Evolutionary conservation across 2,797 vertebrate genomes (phyloP).

Genomic region (Lithobates pipiens): DNA sequence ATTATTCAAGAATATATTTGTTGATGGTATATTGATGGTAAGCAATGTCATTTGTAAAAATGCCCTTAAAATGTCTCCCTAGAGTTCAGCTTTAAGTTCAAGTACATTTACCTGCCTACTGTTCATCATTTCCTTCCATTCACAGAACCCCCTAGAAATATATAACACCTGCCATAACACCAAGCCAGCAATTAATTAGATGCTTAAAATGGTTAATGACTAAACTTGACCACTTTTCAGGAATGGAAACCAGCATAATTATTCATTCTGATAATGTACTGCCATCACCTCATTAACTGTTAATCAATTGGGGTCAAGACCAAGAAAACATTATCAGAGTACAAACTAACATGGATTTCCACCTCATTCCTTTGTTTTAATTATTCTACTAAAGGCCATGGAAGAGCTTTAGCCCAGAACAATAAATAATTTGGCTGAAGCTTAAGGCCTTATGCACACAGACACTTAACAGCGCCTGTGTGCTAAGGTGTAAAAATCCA

Average conservation of each 20-base stretch:
- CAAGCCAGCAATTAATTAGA: not conserved
- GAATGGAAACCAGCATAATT: conserved; percentile 7
- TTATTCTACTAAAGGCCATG: conserved; percentile 20
- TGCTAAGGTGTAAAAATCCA: too few species aligned
- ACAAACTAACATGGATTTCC: not conserved
- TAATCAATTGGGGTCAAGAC: conserved; percentile 42
- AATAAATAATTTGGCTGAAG: not conserved
- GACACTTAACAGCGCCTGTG: too few species aligned
- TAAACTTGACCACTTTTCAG: conserved; percentile 7
- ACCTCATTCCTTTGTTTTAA: conserved; percentile 18
- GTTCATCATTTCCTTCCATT: not conserved
- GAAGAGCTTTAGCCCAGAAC: not conserved
- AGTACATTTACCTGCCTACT: too few species aligned
- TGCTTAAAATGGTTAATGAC: not conserved
- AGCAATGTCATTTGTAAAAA: too few species aligned
- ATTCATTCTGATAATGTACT: conserved; percentile 33
- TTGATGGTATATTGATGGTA: too few species aligned
- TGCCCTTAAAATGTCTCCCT: too few species aligned
- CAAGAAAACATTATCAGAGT: conserved; percentile 17
- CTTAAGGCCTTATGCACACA: not conserved
- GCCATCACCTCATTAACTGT: conserved; percentile 49
- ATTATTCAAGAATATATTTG: too few species aligned
- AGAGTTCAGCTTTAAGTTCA: too few species aligned
- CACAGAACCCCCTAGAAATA: not conserved
- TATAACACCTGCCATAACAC: not conserved